These are phyloP conservation scores for Leptinotarsa undecemlineata DNA, from an alignment of 1,140 invertebrate species.

Conservation along the genomic window DNA sequence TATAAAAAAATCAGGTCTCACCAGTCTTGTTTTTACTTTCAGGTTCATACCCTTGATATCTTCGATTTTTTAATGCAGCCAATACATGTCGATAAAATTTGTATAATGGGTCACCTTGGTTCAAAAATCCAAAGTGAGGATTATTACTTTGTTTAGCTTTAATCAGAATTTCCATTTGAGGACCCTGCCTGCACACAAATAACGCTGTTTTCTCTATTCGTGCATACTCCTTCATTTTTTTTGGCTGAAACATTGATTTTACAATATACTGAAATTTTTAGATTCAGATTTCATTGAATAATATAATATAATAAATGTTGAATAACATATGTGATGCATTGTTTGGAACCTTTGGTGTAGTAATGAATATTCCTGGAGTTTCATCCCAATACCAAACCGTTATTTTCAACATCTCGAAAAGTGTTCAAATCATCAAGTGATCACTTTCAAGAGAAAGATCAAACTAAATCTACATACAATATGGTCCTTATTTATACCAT, in stretches of 20 bases:
- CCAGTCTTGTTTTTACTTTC: conserved; percentile 39
- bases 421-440: no score
- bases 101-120: conserved; percentile 82
- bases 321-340: no score
- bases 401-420: no score
- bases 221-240: conserved; percentile 86
- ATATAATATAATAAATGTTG: no score
- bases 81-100: conserved; percentile 89
- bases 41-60: conserved; percentile 59
- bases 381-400: no score
- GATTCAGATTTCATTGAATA: no score
- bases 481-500: no score
- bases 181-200: conserved; percentile 90
- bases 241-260: conserved; percentile 69
- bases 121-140: conserved; percentile 90
- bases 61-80: conserved; percentile 78
- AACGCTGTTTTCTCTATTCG: conserved; percentile 96
- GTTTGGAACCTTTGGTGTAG: no score
- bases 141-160: conserved; percentile 96
- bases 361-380: no score
- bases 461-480: no score
- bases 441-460: no score
- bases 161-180: conserved; percentile 97
- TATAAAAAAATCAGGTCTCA: conserved; percentile 29
- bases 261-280: not conserved